Base-by-base conservation (phyloP, 2,797 vertebrate species). In the Phylloscopus collybita region DNA sequence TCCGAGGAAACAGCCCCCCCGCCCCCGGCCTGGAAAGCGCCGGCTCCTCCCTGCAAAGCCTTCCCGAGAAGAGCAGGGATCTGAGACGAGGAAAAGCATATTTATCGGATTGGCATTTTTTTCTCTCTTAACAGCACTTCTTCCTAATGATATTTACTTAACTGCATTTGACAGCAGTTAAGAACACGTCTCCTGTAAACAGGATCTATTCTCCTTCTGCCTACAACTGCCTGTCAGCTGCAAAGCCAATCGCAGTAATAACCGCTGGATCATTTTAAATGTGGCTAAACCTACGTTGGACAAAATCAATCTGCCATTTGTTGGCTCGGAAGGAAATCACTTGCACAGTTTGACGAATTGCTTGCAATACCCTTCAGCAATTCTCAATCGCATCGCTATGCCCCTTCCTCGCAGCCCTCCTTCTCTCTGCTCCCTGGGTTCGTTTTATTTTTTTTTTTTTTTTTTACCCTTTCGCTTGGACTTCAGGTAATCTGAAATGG, bases 401-500 rank as follows among this genome's bases (percentile, higher is more conserved):
- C 88, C 92, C 93, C 93, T 91, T 96, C 80, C 81, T 93, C 69
- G 36, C 85, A 96, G 88, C 80, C 83, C 69, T 76, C 70, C 93
- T 95, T 76, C 72, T 34, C 57, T 67, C 66, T 94, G 88, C 80
- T 83, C 94, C 80, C 80, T 93, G 86, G 90, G 86, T 91, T 94
- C 51, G 22, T n/a, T 92, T 62, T 97, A 97, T 92, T 21, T 90
- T 62, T 53, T 51, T 95, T 29, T 95, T 56, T 93, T 90, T 94
- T 97, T 97, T 97, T 92, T 98, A 97, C 98, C 98, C 98, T 97
- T 98, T 98, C 96, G 90, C 96, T 97, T 91, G 96, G 98, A 98
- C 98, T 98, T 97, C 98, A 99, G 98, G 98, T 99, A 99, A 99
- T 99, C 98, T 98, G 98, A 99, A 98, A 99, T 98, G 99, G 98